Percentiles rank a stretch among this genome's conserved stretches.
phyloP scores from a whole-genome alignment of 2,113 vertebrate species.

The Seriola rivoliana region DNA sequence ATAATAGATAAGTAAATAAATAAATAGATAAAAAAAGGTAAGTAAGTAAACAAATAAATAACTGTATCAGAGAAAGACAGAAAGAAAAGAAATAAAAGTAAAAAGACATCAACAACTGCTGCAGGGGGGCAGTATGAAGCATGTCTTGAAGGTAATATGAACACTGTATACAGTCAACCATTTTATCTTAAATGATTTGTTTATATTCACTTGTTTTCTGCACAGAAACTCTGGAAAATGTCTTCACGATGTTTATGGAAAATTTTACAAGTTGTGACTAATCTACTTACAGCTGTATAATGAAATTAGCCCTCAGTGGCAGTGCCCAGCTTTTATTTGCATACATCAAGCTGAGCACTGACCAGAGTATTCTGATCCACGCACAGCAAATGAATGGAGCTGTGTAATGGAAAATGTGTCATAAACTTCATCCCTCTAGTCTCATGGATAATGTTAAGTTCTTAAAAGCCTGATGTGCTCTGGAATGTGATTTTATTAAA shows the following conservation, averaged over 20 bases:
- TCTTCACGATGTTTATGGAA: background rate
- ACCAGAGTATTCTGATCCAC: slow-evolving; percentile 4
- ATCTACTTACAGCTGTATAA: slow-evolving; percentile 36
- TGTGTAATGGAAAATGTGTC: slow-evolving; percentile 10
- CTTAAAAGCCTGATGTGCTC: background rate
- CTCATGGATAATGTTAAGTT: slow-evolving; percentile 2
- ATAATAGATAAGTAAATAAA: no score
- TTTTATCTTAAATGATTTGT: background rate
- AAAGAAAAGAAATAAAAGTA: no score
- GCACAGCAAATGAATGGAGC: background rate
- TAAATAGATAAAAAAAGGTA: no score
- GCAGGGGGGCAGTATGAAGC: no score
- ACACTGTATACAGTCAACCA: no score
- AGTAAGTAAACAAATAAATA: no score
- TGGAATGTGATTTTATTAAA: background rate
- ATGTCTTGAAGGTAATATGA: no score
- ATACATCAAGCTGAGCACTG: slow-evolving; percentile 9
- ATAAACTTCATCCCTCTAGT: background rate
- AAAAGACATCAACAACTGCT: no score
- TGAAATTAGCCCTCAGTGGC: slow-evolving; percentile 29
- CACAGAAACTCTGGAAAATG: background rate
- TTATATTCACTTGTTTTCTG: background rate
- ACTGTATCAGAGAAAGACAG: no score
- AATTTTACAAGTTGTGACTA: slow-evolving; percentile 9
- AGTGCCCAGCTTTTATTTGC: slow-evolving; percentile 23